phyloP scores from a whole-genome alignment of 2,888 invertebrate genomes.

The Machimus rusticus region DNA sequence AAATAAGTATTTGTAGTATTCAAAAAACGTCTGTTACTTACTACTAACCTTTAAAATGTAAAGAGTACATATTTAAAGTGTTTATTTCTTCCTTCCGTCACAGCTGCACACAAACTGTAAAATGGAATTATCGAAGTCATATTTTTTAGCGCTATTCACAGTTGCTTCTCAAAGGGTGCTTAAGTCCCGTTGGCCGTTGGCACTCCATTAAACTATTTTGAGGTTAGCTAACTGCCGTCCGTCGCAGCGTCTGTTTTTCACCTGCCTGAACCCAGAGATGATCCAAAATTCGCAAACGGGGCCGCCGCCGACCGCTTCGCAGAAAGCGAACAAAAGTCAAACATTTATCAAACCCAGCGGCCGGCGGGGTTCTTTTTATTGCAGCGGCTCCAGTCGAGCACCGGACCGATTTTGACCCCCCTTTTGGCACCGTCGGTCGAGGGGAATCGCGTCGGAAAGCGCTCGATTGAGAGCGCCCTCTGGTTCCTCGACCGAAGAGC shows the following conservation, averaged over 20 bases:
- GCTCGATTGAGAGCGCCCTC: not conserved
- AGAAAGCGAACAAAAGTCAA: not conserved
- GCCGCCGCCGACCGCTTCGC: not conserved
- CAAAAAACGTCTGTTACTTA: no score
- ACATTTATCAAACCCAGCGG: not conserved
- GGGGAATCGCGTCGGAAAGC: not conserved
- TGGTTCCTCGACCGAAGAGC: not conserved
- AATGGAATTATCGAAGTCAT: not conserved
- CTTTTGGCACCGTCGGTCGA: not conserved
- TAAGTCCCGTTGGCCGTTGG: not conserved
- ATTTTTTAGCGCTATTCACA: not conserved
- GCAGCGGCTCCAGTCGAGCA: not conserved
- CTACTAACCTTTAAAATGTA: no score
- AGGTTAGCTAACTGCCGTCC: not conserved
- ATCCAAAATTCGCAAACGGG: not conserved
- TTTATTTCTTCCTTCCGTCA: not conserved
- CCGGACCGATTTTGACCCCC: not conserved
- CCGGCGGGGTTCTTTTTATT: not conserved
- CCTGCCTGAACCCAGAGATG: not conserved
- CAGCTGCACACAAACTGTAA: not conserved
- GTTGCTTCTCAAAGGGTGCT: not conserved
- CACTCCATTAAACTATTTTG: not conserved
- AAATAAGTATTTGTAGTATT: no score
- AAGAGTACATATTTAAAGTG: no score
- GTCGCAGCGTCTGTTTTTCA: not conserved